Conservation (phyloP, 30 jellyfish, hydroid and myxozoan species). For the Hydractinia echinata region DNA sequence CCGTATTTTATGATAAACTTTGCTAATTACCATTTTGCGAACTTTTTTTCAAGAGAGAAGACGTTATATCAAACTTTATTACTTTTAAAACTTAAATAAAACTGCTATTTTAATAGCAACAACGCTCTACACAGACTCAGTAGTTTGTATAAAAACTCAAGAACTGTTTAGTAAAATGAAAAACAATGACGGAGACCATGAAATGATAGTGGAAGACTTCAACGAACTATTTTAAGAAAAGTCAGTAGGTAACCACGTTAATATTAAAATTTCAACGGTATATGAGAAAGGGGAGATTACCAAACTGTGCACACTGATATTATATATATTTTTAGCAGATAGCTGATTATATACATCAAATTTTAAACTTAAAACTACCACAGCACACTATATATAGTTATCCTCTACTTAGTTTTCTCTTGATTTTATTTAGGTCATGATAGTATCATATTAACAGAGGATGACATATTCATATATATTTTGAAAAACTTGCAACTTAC, state of each 20-base stretch:
- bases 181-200: not conserved
- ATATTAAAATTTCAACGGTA: not conserved
- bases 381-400: no score
- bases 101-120: slow-evolving; percentile 11
- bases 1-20: no score
- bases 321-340: not conserved
- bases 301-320: slow-evolving; percentile 2
- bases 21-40: no score
- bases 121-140: not conserved
- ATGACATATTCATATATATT: no score
- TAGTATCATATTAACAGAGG: no score
- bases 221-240: slow-evolving; percentile 1
- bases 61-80: not conserved
- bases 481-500: no score
- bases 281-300: not conserved
- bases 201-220: not conserved
- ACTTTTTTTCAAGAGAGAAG: no score
- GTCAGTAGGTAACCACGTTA: slow-evolving; percentile 5
- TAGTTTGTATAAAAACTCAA: not conserved
- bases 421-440: no score
- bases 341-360: no score
- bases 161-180: not conserved
- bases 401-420: no score
- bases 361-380: no score
- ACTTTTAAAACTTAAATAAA: not conserved